These are phyloP conservation scores for Acyrthosiphon pisum DNA, from an alignment of 1,140 invertebrate species.

Conservation along the genomic window DNA sequence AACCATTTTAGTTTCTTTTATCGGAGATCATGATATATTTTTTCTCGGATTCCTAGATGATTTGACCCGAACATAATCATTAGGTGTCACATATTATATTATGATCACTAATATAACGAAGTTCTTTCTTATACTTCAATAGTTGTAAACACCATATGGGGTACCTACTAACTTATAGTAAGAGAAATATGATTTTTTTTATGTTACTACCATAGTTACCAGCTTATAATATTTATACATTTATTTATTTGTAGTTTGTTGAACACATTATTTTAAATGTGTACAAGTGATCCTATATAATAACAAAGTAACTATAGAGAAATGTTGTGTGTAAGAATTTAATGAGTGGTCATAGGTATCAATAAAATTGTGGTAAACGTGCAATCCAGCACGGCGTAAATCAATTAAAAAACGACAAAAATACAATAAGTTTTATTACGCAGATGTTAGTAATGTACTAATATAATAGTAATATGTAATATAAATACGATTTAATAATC, in stretches of 20 bases:
- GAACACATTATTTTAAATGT: neutral
- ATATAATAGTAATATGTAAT: neutral
- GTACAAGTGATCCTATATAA: too few species aligned
- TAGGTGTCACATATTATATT: neutral
- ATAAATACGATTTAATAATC: neutral
- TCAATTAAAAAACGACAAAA: neutral
- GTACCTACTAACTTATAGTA: neutral
- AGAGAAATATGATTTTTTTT: neutral
- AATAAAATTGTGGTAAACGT: neutral
- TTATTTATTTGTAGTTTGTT: neutral
- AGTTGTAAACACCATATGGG: neutral
- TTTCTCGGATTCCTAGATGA: neutral
- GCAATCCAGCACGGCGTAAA: neutral
- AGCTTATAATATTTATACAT: neutral
- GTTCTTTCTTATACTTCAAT: neutral
- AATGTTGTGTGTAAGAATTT: neutral
- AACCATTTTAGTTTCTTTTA: neutral
- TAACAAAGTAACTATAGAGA: neutral
- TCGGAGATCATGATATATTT: neutral
- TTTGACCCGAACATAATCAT: neutral
- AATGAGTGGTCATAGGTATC: neutral
- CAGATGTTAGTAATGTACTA: neutral
- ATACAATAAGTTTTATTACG: neutral
- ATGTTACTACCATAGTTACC: neutral
- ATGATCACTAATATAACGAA: neutral